A percentile compares a stretch with the other conserved stretches of the same genome.
phyloP scores from a whole-genome alignment of 2,888 invertebrate genomes.

The Melanargia galathea region DNA sequence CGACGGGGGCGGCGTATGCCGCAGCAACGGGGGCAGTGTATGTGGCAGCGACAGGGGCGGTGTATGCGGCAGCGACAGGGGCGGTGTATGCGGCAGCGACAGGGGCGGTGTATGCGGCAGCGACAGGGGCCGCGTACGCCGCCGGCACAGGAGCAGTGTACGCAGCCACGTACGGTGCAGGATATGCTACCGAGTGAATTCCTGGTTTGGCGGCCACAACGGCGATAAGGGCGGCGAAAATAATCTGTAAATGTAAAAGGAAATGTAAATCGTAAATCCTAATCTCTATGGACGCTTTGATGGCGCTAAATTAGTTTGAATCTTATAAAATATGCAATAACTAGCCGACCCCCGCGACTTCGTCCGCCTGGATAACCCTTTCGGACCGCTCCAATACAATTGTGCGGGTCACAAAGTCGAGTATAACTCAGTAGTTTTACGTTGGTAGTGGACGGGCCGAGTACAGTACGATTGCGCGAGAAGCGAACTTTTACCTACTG shows the following conservation, averaged over 20 bases:
- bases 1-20: conserved; percentile 50
- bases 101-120: conserved; percentile 63
- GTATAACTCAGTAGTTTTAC: too few species aligned
- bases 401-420: too few species aligned
- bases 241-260: conserved; percentile 52
- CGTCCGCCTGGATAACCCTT: too few species aligned
- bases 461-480: too few species aligned
- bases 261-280: background rate
- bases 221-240: conserved; percentile 65
- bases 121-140: conserved; percentile 47
- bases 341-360: too few species aligned
- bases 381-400: too few species aligned
- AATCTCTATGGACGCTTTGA: too few species aligned
- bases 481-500: too few species aligned
- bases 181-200: conserved; percentile 59
- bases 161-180: conserved; percentile 52
- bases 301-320: too few species aligned
- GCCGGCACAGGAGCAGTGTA: conserved; percentile 57
- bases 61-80: conserved; percentile 49
- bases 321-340: too few species aligned
- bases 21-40: conserved; percentile 52
- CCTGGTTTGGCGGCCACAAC: conserved; percentile 72
- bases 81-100: conserved; percentile 47
- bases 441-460: too few species aligned
- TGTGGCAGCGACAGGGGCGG: conserved; percentile 45